Base-by-base conservation (phyloP, 2,113 vertebrate genomes). In the Girardinichthys multiradiatus region DNA sequence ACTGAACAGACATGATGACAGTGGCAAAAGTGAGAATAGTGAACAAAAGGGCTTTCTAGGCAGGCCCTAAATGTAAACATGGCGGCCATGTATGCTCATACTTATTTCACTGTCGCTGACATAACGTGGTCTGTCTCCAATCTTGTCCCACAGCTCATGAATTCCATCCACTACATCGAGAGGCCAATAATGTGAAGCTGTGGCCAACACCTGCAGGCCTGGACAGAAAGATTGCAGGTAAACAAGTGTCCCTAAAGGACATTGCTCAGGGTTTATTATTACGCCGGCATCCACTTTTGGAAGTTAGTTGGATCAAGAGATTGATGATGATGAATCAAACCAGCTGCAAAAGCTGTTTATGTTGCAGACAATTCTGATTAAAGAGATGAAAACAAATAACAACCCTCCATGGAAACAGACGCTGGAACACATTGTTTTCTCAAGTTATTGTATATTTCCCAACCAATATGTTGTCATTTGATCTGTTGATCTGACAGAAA, bases 131-230 rank as follows among this genome's bases (percentile, higher is more conserved):
- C 93, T 96, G 95, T 96, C 96, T 95, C 95, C 95, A 70, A 94
- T 94, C 0, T 90, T 87, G 37, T 97, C 95, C 89, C 92, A 96
- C 68, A 98, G 93, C 26, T 96, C 96, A 3, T 88, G 92, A 79
- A 98, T 98, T 57, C 96, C 97, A 0, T 97, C 96, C 93, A 98
- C 97, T 0, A 82, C 90, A 82, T 96, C 97, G 79, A 99, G 28
- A 0, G 97, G 97, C 97, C 98, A 99, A 74, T 99, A 99, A 79
- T 99, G 96, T 61, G 97, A 97, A 59, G 96, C 97, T 0, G 95
- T 95, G 6, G 94, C 95, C 48, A 99, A 87, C 86, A 99, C 95
- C 80, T 93, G 89, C 85, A 98, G 95, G 61, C 97, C 98, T 99
- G 87, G 24, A 85, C 28, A 64, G 83, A 91, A 63, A 91, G 85